Evolutionary conservation across 2,888 invertebrate genomes (phyloP).

Genomic region (Agrochola macilenta): DNA sequence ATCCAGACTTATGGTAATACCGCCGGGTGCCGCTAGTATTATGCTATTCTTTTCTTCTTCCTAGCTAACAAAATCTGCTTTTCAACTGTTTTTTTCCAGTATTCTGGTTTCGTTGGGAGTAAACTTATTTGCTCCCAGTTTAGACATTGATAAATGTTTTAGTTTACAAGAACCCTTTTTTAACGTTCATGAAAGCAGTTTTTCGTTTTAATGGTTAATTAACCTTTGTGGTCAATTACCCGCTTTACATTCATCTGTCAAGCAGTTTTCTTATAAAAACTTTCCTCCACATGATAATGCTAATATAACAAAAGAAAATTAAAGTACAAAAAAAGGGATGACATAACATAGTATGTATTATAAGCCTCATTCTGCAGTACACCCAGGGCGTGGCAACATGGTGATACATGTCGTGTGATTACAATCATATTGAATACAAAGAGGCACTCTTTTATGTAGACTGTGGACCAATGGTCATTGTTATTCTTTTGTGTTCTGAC

Average conservation of each 20-base stretch:
- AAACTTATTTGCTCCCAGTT: neutral
- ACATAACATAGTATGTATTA: constrained; percentile 30
- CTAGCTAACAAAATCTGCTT: too few relatives aligned
- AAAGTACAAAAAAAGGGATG: constrained; percentile 39
- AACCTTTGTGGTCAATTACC: neutral
- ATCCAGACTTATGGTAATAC: too few relatives aligned
- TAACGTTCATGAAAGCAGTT: neutral
- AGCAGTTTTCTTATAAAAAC: constrained; percentile 14
- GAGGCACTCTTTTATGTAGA: constrained; percentile 48
- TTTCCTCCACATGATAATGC: constrained; percentile 10
- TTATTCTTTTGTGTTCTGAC: constrained; percentile 50
- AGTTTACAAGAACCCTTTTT: neutral
- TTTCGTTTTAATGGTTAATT: neutral
- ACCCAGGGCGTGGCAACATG: constrained; percentile 53
- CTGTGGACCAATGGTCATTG: constrained; percentile 64
- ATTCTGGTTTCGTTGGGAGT: neutral
- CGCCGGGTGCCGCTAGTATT: too few relatives aligned
- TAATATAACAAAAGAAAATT: constrained; percentile 37
- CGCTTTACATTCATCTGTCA: constrained; percentile 10
- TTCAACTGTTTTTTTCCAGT: neutral
- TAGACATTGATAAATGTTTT: neutral
- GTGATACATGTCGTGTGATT: constrained; percentile 68
- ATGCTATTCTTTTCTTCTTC: neutral
- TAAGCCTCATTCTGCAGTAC: constrained; percentile 26
- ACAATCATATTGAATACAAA: constrained; percentile 78